Base-by-base conservation (phyloP, 92 coral and sea anemone genomes). In the Palythoa grandis region DNA sequence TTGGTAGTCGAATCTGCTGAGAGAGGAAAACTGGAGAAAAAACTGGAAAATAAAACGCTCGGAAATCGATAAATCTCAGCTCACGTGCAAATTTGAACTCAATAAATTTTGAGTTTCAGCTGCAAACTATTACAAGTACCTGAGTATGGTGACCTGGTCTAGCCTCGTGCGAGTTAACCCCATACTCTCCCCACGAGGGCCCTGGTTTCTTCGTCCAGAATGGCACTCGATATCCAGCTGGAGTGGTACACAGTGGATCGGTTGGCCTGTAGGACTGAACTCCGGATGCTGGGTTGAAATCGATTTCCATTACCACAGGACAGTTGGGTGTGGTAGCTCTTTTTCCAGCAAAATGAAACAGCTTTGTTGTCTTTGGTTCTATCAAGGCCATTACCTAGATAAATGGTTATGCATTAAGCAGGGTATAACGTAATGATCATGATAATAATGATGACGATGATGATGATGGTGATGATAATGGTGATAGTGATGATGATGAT, bases 141-240 rank as follows among this genome's bases (percentile, higher is more conserved):
- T 88, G 91, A 7, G 91, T 88, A 52, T 88, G 91, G 52, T 88
- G 91, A n/a, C 91, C 91, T 19, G 91, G 91, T 53, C 91, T 83
- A 3, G 88, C 91, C 69, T 88, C 91, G 40, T 88, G 91, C 29
- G 91, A 67, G 53, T 83, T 88, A 20, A 88, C 76, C 2, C 74
- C 53, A 37, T 57, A 57, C 60, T 84, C 88, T 29, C 22, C 85
- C 57, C 66, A 88, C 39, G 79, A 82, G 14, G 91, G 91, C 9
- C 91, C 91, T 11, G 86, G 82, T 17, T 56, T 77, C 43, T 38
- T 40, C 11, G 50, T 83, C 84, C 86, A 88, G 67, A 88, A 88
- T 25, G 91, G 91, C 76, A 88, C 25, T 11, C 77, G 67, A 14
- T 63, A 72, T 2, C 0, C 17, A 2, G 85, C 85, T 20, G 85